Evolutionary conservation across 2,113 vertebrate species (phyloP).

Genomic region (Bos indicus): DNA sequence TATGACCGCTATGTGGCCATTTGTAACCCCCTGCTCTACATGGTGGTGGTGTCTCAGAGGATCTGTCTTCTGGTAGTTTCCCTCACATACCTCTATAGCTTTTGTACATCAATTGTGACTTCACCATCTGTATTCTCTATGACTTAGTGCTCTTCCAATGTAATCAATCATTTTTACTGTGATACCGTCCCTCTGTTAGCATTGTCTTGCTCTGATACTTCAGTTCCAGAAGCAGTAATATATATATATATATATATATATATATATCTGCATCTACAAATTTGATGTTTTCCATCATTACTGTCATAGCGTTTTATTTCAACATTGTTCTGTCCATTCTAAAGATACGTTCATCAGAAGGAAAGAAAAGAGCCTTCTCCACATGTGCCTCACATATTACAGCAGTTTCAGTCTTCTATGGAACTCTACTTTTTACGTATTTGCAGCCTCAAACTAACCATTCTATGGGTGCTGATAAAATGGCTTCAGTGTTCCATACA

Average conservation of each 20-base stretch:
- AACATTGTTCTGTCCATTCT: constrained; percentile 40
- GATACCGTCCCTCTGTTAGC: constrained; percentile 57
- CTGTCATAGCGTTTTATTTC: constrained; percentile 35
- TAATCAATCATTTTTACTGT: constrained; percentile 72
- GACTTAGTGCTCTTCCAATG: constrained; percentile 57
- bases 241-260: constrained; percentile 31
- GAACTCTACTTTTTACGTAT: constrained; percentile 38
- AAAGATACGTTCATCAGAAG: constrained; percentile 13
- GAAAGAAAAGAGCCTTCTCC: constrained; percentile 51
- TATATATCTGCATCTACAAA: constrained; percentile 34
- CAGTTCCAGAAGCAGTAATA: constrained; percentile 30
- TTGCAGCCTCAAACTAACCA: constrained; percentile 3
- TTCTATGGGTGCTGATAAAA: constrained; percentile 44
- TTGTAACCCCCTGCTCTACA: constrained; percentile 60
- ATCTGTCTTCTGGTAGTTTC: constrained; percentile 20
- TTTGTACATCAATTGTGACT: constrained; percentile 34
- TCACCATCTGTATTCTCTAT: constrained; percentile 25
- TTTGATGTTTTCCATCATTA: neutral
- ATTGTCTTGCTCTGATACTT: constrained; percentile 65
- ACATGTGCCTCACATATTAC: constrained; percentile 41
- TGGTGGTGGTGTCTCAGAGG: neutral
- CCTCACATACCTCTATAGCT: constrained; percentile 9
- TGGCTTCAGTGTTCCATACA: constrained; percentile 63
- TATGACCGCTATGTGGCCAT: constrained; percentile 69
- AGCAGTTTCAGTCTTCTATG: constrained; percentile 25